Evolutionary conservation across 2,888 invertebrate species (phyloP).

Genomic region (Pemphredon lugubris): DNA sequence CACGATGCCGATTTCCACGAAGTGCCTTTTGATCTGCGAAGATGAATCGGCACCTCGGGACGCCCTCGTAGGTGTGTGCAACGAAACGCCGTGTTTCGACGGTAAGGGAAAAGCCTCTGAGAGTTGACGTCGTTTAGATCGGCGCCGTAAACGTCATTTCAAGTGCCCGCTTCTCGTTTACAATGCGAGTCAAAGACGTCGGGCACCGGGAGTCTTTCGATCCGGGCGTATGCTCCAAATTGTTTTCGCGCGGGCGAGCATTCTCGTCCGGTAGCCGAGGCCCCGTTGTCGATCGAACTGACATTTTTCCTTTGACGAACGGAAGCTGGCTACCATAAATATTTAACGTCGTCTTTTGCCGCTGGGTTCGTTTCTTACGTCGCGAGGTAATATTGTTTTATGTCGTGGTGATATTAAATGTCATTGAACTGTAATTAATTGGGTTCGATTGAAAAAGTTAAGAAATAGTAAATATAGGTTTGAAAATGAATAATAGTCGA

Average conservation of each 20-base stretch:
- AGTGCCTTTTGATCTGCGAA: slow-evolving; percentile 77
- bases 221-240: slow-evolving; percentile 13
- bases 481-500: too few relatives aligned
- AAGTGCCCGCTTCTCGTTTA: slow-evolving; percentile 30
- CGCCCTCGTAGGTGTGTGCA: slow-evolving; percentile 24
- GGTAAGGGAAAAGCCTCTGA: slow-evolving; percentile 23
- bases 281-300: not conserved
- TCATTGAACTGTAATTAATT: too few relatives aligned
- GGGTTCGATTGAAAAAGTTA: too few relatives aligned
- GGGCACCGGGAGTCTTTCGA: not conserved
- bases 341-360: too few relatives aligned
- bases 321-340: not conserved
- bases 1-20: slow-evolving; percentile 76
- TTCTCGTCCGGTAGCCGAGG: not conserved
- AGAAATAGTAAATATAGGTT: too few relatives aligned
- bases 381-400: too few relatives aligned
- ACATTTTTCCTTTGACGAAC: slow-evolving; percentile 7
- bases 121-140: slow-evolving; percentile 42
- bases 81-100: slow-evolving; percentile 24
- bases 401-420: too few relatives aligned
- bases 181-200: slow-evolving; percentile 41
- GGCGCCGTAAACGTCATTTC: slow-evolving; percentile 49
- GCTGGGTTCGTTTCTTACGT: too few relatives aligned
- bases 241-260: slow-evolving; percentile 8
- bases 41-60: slow-evolving; percentile 74